These are phyloP conservation scores for Hypomecis punctinalis DNA, from an alignment of 2,888 invertebrate genomes.

Conservation along the genomic window DNA sequence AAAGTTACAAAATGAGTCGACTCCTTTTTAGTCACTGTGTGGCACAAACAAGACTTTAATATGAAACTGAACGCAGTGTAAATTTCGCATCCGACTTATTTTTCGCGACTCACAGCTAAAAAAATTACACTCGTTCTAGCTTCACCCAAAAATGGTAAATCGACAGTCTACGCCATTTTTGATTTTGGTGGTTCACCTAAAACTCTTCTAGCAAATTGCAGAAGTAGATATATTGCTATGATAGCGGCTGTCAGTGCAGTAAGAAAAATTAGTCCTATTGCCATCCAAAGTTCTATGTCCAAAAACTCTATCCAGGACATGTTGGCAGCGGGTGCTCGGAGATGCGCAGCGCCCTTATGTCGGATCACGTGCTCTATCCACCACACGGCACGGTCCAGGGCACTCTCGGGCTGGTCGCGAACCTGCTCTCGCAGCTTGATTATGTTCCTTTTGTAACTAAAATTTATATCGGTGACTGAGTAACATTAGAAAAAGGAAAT, in stretches of 20 bases:
- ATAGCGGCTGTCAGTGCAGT: background rate
- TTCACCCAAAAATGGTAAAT: no score
- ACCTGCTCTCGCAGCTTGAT: constrained; percentile 51
- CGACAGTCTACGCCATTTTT: background rate
- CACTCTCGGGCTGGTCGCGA: constrained; percentile 64
- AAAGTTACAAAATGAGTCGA: no score
- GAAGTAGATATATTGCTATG: background rate
- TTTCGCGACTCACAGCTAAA: no score
- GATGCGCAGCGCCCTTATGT: constrained; percentile 68
- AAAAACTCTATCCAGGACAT: constrained; percentile 54
- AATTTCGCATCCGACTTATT: no score
- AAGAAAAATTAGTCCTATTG: background rate
- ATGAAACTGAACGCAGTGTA: no score
- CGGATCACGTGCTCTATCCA: constrained; percentile 78
- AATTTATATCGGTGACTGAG: background rate
- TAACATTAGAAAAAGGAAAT: no score
- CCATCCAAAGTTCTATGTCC: constrained; percentile 15
- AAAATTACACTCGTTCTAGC: no score
- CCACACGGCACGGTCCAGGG: constrained; percentile 74
- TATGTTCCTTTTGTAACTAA: constrained; percentile 50
- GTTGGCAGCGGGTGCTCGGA: constrained; percentile 63
- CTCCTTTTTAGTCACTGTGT: no score
- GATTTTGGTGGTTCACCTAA: background rate
- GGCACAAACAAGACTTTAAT: no score
- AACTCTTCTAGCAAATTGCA: background rate